A percentile compares a stretch with the other conserved stretches of the same genome.
Evolutionary conservation across 2,113 vertebrate genomes (phyloP).

Genomic region (Clarias batrachus): DNA sequence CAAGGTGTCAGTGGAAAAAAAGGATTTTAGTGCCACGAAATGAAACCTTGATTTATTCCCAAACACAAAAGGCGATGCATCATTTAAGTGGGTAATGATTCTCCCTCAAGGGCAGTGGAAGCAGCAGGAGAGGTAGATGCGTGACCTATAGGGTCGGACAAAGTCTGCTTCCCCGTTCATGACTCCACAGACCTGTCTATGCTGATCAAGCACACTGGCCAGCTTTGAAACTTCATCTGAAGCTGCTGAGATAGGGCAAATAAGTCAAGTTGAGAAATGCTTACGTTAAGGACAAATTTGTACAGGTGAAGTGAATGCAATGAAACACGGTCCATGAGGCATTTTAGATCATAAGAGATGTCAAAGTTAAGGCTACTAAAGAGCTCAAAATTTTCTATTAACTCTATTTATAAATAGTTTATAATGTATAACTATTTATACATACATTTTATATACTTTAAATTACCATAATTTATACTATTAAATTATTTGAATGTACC

Average conservation of each 20-base stretch:
- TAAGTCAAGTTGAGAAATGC: slow-evolving; percentile 44
- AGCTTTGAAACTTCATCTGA: slow-evolving; percentile 25
- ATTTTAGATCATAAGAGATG: background rate
- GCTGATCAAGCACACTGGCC: slow-evolving; percentile 47
- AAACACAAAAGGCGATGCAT: slow-evolving; percentile 24
- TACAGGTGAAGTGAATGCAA: slow-evolving; percentile 24
- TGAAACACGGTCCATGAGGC: slow-evolving; percentile 4
- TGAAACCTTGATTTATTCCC: slow-evolving; percentile 31
- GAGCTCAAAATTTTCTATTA: background rate
- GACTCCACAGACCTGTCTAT: slow-evolving; percentile 27
- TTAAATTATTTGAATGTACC: too few relatives aligned
- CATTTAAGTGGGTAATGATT: slow-evolving; percentile 48
- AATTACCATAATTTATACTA: too few relatives aligned
- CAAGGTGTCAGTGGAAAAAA: slow-evolving; percentile 6
- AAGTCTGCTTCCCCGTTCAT: slow-evolving; percentile 24
- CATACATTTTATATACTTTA: too few relatives aligned
- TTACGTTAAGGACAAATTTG: slow-evolving; percentile 41
- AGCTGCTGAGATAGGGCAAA: slow-evolving; percentile 50
- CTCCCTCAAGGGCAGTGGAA: slow-evolving; percentile 47
- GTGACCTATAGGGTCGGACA: slow-evolving; percentile 36
- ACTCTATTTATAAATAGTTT: background rate
- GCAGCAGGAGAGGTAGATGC: slow-evolving; percentile 6
- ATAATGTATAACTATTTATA: too few relatives aligned
- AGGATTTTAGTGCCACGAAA: slow-evolving; percentile 5
- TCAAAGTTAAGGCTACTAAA: background rate